Evolutionary conservation across 2,888 invertebrate genomes (phyloP), one percentile per base, ranked within the genome.

Genomic region (Scaptomyza cyrtandrae): DNA sequence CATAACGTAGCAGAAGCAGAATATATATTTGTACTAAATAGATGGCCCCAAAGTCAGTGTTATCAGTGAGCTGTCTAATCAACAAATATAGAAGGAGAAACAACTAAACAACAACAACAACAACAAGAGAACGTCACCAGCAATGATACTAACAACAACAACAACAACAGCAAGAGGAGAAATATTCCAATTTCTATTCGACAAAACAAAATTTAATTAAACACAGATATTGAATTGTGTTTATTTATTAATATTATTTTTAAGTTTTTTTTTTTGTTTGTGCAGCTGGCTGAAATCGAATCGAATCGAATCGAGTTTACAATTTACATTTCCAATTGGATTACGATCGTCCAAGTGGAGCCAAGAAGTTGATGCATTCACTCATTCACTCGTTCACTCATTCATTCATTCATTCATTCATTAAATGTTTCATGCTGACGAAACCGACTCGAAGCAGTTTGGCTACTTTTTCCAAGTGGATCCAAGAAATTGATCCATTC

Each of bases 171-270:
- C 39, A 44, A 31, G 3, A 16, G 6, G 10, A 13, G 50, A 11
- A 52, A 45, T 64, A 73, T 82, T 78, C 52, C 63, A 29, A 67
- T 73, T 74, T 60, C 57, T 43, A 77, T 80, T 65, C 35, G 54
- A 68, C 50, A 65, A 14, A 35, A 13, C 33, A n/a, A n/a, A 72
- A 67, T 66, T 80, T 86, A 88, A 81, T 81, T 86, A 81, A 74
- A 85, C 55, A 65, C 46, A 49, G 83, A 79, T 88, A 86, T 71
- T 50, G 67, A 57, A 68, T 71, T 55, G 59, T 78, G 59, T 75
- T 46, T 74, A 59, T 53, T 62, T 61, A 54, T 62, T 61, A 54
- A 13, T 35, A 10, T n/a, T 37, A n/a, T n/a, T 37, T n/a, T 6
- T n/a, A 3, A 13, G 11, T 13, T 33, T 37, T 41, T 35, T 24